Evolutionary conservation across 1,140 invertebrate genomes (phyloP).

Genomic region (Eciton burchellii): DNA sequence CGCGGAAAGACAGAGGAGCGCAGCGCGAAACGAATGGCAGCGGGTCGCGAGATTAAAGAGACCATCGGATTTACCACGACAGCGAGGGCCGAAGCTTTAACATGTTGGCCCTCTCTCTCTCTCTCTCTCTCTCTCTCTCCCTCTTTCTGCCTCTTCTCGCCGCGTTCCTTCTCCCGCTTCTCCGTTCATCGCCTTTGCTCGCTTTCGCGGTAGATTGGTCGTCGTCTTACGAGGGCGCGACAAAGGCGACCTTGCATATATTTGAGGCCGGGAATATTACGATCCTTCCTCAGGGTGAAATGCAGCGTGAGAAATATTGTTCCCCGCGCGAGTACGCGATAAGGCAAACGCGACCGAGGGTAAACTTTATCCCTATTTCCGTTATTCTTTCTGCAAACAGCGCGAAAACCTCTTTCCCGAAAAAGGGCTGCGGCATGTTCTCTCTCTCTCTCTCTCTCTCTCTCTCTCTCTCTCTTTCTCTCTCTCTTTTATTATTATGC

Average conservation of each 20-base stretch:
- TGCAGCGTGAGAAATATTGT: conserved; percentile 9
- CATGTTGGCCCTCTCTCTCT: background rate
- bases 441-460: no score
- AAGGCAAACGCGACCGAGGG: background rate
- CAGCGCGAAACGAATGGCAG: conserved; percentile 64
- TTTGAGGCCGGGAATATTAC: conserved; percentile 63
- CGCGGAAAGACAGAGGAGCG: conserved; percentile 39
- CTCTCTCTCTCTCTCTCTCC: conserved; percentile 13
- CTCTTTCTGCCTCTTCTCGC: conserved; percentile 10
- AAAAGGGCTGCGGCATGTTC: background rate
- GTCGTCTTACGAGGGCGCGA: conserved; percentile 16
- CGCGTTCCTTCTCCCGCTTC: conserved; percentile 16
- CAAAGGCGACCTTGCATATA: conserved; percentile 45
- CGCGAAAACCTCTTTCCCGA: background rate
- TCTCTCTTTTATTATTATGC: background rate
- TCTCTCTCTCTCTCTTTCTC: no score
- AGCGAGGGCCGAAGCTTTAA: conserved; percentile 61
- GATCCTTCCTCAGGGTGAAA: conserved; percentile 35
- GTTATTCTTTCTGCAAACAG: background rate
- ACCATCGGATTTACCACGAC: conserved; percentile 64
- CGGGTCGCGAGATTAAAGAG: conserved; percentile 72
- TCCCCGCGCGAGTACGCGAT: no score
- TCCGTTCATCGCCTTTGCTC: conserved; percentile 17
- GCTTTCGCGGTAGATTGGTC: conserved; percentile 36
- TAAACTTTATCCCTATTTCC: conserved; percentile 6